Evolutionary conservation across 2,113 vertebrate species (phyloP).

Genomic region (Antidorcas marsupialis): DNA sequence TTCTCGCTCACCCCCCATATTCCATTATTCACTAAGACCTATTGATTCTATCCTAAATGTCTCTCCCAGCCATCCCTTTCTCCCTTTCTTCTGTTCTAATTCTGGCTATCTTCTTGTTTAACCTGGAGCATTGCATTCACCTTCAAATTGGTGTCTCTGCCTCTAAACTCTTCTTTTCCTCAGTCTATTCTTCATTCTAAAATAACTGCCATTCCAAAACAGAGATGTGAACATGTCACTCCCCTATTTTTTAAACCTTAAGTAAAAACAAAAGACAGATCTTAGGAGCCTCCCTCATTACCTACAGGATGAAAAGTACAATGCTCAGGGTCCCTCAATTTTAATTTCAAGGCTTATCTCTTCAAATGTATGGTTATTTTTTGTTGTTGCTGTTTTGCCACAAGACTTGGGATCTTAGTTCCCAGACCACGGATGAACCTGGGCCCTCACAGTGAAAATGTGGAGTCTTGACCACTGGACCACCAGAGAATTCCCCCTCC

Average conservation of each 20-base stretch:
- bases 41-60: not conserved
- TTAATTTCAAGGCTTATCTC: not conserved
- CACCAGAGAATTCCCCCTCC: not conserved
- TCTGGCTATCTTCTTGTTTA: not conserved
- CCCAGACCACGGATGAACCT: not conserved
- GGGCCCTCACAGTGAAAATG: not conserved
- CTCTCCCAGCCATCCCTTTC: not conserved
- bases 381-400: not conserved
- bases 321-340: not conserved
- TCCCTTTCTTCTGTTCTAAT: not conserved
- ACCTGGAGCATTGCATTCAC: not conserved
- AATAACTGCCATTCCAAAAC: not conserved
- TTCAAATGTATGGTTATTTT: not conserved
- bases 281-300: not conserved
- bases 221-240: not conserved
- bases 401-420: not conserved
- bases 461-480: not conserved
- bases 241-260: not conserved
- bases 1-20: not conserved
- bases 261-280: conserved; percentile 18
- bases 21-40: not conserved
- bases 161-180: not conserved
- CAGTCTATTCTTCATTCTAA: not conserved
- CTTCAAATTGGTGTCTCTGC: conserved; percentile 17
- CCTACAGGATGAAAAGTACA: not conserved